Evolutionary conservation across 2,113 vertebrate genomes (phyloP), one percentile per base, ranked within the genome.

Genomic region (Camelus dromedarius): DNA sequence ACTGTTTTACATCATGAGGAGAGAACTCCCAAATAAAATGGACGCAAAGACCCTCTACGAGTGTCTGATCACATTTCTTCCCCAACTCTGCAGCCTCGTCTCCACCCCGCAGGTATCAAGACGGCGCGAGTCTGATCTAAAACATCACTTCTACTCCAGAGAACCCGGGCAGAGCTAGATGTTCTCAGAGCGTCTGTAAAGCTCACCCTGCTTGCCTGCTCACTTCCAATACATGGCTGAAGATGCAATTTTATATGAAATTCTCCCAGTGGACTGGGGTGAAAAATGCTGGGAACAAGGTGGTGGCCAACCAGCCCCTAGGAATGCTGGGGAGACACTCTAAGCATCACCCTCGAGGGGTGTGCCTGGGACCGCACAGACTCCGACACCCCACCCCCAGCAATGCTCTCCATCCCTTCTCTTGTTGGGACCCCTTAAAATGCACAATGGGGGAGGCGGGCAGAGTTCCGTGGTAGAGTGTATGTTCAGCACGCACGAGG

Each of bases 311-410:
- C 7, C 64, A 14, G 20, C 7, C 64, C 42, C 35, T 8, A 18
- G 35, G 69, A n/a, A n/a, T 5, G 38, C 46, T n/a, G 83, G n/a
- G 67, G 9, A 22, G 26, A n/a, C 3, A 48, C 3, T 28, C 48
- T 32, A 8, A 19, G 16, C 32, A 32, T 4, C 0, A 9, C 26
- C 6, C 28, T 11, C 0, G 8, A 12, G 11, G 54, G 79, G 42
- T 7, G 2, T 30, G 5, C 67, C 54, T 11, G 0, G 19, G 54
- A 9, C 54, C 48, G 9, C 32, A 12, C 0, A 0, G 85, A 62
- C 54, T 70, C 86, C 0, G 5, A 42, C 32, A 2, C n/a, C 14
- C 19, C 18, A 3, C 8, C 76, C 38, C 28, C 26, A 14, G 42
- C 46, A 26, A 13, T 3, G 19, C 66, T 2, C 46, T 24, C 75